Base-by-base conservation (phyloP, 2,797 vertebrate species). In the Rhyacichthys aspro region DNA sequence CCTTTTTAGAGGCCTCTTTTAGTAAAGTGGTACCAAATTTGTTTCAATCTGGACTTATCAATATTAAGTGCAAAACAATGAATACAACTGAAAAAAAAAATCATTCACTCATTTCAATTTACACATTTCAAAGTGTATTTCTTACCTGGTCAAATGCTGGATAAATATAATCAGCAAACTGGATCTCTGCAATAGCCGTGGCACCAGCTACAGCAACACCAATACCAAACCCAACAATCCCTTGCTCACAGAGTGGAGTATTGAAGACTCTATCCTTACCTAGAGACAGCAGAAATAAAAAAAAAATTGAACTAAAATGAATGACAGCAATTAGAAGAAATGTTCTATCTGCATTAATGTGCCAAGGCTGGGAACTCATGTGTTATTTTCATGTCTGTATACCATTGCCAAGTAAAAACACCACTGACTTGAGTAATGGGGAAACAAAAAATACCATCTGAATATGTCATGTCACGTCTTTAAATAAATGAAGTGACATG, bases 261-360 rank as follows among this genome's bases (percentile, higher is more conserved):
- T 99, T 99, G 85, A 99, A 99, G 76, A 99, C 95, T 87, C 98
- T 89, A 54, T 99, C 98, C 88, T 99, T 98, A 76, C 98, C 97
- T 99, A 62, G 6, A 59, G 36, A 65, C 5, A 57, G 15, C 1
- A 39, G 11, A 58, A 15, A 61, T 14, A 54, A 9, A 16, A 6
- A 15, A 15, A 8, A 11, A 17, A 53, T n/a, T n/a, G n/a, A 16
- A 32, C 23, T 28, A 12, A n/a, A n/a, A n/a, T n/a, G n/a, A n/a
- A n/a, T n/a, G n/a, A n/a, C n/a, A n/a, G n/a, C n/a, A n/a, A 19
- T 12, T 17, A 15, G 41, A 16, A 46, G 9, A 49, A 50, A 36
- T 36, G 6, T 6, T 28, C 7, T 28, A 28, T 28, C 7, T 28
- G 23, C 23, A 28, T 28, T 28, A 28, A 28, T 28, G 23, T 5